Conservation (phyloP, 2,797 vertebrate species). For the Hipposideros larvatus region DNA sequence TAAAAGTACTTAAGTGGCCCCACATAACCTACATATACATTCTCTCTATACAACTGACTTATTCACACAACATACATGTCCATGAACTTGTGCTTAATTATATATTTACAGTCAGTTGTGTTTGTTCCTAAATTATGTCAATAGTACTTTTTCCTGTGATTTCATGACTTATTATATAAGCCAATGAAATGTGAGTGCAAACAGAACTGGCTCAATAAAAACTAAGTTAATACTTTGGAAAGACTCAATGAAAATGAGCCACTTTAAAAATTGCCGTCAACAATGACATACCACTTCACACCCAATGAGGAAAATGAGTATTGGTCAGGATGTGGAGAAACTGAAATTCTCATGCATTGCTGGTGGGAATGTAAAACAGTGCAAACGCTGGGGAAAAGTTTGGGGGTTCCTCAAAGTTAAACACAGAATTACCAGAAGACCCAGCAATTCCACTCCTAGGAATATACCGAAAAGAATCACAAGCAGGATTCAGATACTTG, state of each 20-base stretch:
- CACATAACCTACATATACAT: neutral
- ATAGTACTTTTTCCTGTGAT: neutral
- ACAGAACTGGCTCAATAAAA: neutral
- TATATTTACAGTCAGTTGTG: neutral
- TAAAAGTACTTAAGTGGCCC: neutral
- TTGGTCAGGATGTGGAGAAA: neutral
- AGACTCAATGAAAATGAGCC: neutral
- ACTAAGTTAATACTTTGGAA: neutral
- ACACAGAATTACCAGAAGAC: neutral
- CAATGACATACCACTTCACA: neutral
- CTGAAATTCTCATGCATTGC: neutral
- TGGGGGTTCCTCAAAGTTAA: neutral
- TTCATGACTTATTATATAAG: neutral
- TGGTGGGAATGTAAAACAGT: neutral
- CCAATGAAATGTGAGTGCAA: neutral
- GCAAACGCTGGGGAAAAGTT: neutral
- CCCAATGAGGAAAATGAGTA: neutral
- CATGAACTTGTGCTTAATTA: neutral
- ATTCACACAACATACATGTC: neutral
- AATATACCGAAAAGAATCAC: neutral
- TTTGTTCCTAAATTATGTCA: neutral
- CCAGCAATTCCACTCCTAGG: neutral
- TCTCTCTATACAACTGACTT: neutral
- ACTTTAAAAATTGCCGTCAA: slow-evolving; percentile 24
- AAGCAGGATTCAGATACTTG: neutral